A percentile compares a stretch with the other conserved stretches of the same genome.
phyloP scores from a whole-genome alignment of 2,113 vertebrate genomes.

The Entomyzon cyanotis region DNA sequence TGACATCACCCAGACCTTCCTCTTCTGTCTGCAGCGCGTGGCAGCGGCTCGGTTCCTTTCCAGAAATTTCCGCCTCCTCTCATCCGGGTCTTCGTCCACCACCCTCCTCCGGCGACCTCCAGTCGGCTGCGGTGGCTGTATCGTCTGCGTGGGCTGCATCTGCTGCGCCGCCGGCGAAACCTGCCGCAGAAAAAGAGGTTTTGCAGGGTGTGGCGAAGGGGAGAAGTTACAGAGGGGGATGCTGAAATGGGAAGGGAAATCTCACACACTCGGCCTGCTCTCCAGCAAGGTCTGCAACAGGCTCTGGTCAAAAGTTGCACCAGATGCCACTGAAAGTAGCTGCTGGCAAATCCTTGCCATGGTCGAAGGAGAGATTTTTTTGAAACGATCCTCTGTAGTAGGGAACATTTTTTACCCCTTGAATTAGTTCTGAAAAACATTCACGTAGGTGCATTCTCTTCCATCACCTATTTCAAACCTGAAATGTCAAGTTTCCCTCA shows the following conservation, averaged over 20 bases:
- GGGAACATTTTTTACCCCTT: background rate
- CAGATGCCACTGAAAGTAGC: conserved; percentile 22
- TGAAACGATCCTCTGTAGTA: background rate
- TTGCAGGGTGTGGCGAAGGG: background rate
- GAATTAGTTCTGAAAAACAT: conserved; percentile 21
- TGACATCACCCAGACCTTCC: conserved; percentile 99
- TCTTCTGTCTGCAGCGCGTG: conserved; percentile 98
- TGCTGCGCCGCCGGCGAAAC: conserved; percentile 95
- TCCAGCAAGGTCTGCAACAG: background rate
- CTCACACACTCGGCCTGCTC: background rate
- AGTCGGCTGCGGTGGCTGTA: conserved; percentile 90
- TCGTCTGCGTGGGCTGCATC: conserved; percentile 95
- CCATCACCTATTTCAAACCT: background rate
- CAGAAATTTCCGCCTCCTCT: conserved; percentile 95
- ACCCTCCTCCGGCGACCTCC: conserved; percentile 93
- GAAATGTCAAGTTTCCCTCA: conserved; percentile 1
- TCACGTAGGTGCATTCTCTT: background rate
- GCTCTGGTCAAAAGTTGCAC: background rate
- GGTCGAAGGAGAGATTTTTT: conserved; percentile 17
- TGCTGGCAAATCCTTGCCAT: conserved; percentile 34
- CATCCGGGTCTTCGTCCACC: conserved; percentile 95
- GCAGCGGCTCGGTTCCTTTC: conserved; percentile 96
- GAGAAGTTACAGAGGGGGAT: background rate
- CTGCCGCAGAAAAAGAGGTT: conserved; percentile 59
- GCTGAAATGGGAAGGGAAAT: background rate